Percentiles rank a stretch among this genome's conserved stretches.
These are phyloP conservation scores for Pseudachorutes palmiensis DNA, from an alignment of 1,140 invertebrate genomes.

Conservation along the genomic window DNA sequence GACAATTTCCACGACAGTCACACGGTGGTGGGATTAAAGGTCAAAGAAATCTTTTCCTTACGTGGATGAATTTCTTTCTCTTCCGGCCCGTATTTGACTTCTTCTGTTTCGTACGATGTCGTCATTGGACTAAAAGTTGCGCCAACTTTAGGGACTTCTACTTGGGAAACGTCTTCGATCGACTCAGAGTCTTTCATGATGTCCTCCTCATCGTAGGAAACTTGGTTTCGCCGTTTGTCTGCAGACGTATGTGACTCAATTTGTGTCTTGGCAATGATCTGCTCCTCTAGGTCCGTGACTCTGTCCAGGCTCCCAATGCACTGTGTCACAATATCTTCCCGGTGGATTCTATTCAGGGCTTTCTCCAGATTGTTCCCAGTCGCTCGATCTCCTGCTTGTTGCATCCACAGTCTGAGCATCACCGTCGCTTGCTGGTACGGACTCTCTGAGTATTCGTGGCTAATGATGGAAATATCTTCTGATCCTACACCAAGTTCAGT, in stretches of 20 bases:
- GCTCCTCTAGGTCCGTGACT: slow-evolving; percentile 63
- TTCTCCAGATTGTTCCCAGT: slow-evolving; percentile 76
- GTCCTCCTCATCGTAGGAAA: slow-evolving; percentile 59
- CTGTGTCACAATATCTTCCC: slow-evolving; percentile 79
- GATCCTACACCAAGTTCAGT: slow-evolving; percentile 72
- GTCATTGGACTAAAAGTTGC: slow-evolving; percentile 20
- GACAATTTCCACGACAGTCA: neutral
- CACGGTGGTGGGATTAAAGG: neutral
- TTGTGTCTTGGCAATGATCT: slow-evolving; percentile 63
- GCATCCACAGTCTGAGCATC: slow-evolving; percentile 82
- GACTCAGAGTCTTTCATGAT: slow-evolving; percentile 63
- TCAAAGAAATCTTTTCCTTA: neutral
- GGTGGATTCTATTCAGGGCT: slow-evolving; percentile 74
- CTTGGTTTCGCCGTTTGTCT: slow-evolving; percentile 49
- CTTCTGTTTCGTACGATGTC: slow-evolving; percentile 45
- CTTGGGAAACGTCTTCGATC: slow-evolving; percentile 48
- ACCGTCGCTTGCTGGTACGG: slow-evolving; percentile 81
- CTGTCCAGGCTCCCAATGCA: slow-evolving; percentile 74
- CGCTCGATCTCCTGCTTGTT: slow-evolving; percentile 46
- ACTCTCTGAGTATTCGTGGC: slow-evolving; percentile 73
- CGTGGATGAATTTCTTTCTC: slow-evolving; percentile 33
- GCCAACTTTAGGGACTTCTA: neutral
- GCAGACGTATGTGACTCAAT: slow-evolving; percentile 45
- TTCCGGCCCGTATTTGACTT: slow-evolving; percentile 47
- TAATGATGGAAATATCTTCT: slow-evolving; percentile 79